Evolutionary conservation across 2,888 invertebrate genomes (phyloP), one percentile per base, ranked within the genome.

Genomic region (Thysanoteuthis rhombus): DNA sequence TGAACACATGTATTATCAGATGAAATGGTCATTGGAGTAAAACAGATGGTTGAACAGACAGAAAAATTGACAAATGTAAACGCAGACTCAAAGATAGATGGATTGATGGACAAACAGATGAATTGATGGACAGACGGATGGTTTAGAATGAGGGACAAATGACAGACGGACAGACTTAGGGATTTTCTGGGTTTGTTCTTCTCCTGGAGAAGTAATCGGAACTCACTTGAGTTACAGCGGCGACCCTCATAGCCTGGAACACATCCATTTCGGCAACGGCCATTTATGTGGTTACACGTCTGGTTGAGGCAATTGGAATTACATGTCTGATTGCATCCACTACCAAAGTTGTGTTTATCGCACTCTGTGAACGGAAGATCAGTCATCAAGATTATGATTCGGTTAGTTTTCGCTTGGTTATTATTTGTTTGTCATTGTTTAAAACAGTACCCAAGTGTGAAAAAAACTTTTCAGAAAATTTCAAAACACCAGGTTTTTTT

Each of bases 151-250:
- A 75, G 75, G n/a, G n/a, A 5, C n/a, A n/a, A n/a, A 75, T n/a
- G 75, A 75, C 75, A 75, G 16, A 75, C n/a, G 12, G 75, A 25
- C 5, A 19, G 45, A 10, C 16, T 5, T 8, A 12, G 42, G 12
- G 42, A 12, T 5, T 5, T 5, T 16, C 47, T 22, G 52, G 75
- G 75, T 75, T 75, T n/a, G 75, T n/a, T 75, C 75, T 75, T 75
- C 75, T 75, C 75, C 75, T 36, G n/a, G 75, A 75, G 75, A 75
- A 75, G n/a, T n/a, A 75, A 75, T 75, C n/a, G 10, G 40, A 91
- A 92, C 92, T 92, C 45, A 92, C 92, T 92, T 92, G 92, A 92
- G 39, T 92, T 92, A 92, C 92, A 92, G 39, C 45, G 45, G 32
- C 45, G 92, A 45, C 92, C 92, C 32, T 92, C 42, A 40, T 92